Evolutionary conservation across 2,888 invertebrate species (phyloP), one percentile per base, ranked within the genome.

Genomic region (Apoda limacodes): DNA sequence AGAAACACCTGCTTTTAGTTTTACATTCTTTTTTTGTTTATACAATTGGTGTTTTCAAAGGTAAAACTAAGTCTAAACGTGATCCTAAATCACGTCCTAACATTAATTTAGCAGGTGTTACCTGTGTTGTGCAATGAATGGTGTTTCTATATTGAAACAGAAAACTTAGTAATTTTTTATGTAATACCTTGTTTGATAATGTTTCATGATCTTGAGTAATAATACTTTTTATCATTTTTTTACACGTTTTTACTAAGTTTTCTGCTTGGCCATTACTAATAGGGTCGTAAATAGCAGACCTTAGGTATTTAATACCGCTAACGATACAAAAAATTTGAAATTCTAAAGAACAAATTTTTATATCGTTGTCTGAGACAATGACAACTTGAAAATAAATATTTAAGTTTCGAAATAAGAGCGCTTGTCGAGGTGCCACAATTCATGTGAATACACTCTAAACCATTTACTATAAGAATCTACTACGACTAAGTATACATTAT

Each of bases 61-160:
- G 35, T 12, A 31, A 11, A 14, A 39, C 33, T 14, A 43, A 31
- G 23, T 46, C 44, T 10, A 46, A 28, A 5, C 44, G 34, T 2
- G 40, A 31, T 20, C 42, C 25, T 23, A 46, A 30, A 25, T 39
- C 21, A 5, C 46, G 23, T n/a, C 46, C 45, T 13, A 46, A 40
- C 42, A 42, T 43, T 27, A 43, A 28, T 14, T 35, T 39, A 1
- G 47, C 45, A 1, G 45, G 45, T 9, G 42, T 32, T 7, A 28
- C 28, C 1, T 41, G 40, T 3, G 43, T 43, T 10, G 43, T 29
- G 30, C 45, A 45, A 13, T 45, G 42, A 17, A 32, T 36, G 3
- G 40, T 34, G 17, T 47, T 45, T 15, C 45, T 37, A 24, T 43
- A 47, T n/a, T 32, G 26, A 32, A 46, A 46, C 13, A 46, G 25